Evolutionary conservation across 2,797 vertebrate genomes (phyloP).

Genomic region (Mormyrops boulengeri): DNA sequence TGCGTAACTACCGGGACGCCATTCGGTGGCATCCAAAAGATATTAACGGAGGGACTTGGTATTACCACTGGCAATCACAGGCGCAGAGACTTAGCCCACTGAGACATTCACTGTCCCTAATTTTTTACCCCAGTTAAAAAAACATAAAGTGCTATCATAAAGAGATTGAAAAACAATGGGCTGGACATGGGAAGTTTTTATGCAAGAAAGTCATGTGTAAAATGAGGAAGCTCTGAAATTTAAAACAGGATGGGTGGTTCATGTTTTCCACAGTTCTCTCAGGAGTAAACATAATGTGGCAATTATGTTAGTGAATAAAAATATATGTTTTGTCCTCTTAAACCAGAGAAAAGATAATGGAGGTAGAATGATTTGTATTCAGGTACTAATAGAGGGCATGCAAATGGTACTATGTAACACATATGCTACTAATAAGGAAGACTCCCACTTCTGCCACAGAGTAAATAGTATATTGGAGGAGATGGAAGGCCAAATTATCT

Average conservation of each 20-base stretch:
- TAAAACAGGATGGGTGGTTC: not conserved
- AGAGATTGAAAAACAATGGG: not conserved
- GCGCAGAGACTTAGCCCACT: not conserved
- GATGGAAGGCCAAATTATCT: not conserved
- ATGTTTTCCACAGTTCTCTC: not conserved
- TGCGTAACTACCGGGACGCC: not conserved
- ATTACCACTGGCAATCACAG: not conserved
- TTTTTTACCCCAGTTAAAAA: not conserved
- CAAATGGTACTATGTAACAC: not conserved
- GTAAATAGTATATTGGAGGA: not conserved
- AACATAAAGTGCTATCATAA: not conserved
- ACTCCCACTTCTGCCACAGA: not conserved
- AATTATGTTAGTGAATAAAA: not conserved
- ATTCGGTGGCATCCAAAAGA: not conserved
- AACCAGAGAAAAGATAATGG: not conserved
- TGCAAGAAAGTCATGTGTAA: not conserved
- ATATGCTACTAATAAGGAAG: not conserved
- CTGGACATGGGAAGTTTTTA: not conserved
- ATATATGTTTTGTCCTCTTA: not conserved
- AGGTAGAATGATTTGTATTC: not conserved
- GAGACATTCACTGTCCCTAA: not conserved
- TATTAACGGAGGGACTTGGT: not conserved
- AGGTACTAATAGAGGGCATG: not conserved
- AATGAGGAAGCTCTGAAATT: not conserved
- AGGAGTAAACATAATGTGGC: not conserved